Percentiles rank a stretch among this genome's conserved stretches.
Conservation (phyloP, 2,113 vertebrate genomes). For the Cervus canadensis region DNA sequence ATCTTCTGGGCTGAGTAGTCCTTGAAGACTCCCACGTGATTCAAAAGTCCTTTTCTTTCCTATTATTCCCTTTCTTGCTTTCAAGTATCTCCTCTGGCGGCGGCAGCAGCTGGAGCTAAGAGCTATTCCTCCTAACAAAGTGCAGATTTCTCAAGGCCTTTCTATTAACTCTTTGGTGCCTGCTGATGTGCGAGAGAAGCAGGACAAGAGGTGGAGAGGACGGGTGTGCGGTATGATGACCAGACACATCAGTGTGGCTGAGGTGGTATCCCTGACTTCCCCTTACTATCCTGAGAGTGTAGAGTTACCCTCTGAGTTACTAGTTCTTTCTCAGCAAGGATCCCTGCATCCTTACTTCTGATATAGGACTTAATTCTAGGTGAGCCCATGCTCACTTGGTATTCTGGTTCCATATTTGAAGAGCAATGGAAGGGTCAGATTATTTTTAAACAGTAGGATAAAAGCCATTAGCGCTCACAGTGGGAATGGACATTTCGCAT, state of each 20-base stretch:
- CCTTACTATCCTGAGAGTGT: neutral
- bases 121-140: constrained; percentile 27
- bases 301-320: neutral
- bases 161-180: constrained; percentile 22
- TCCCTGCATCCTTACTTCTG: neutral
- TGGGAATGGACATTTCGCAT: neutral
- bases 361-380: neutral
- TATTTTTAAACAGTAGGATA: neutral
- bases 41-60: constrained; percentile 40
- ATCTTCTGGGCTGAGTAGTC: constrained; percentile 35
- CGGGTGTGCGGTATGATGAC: rapidly evolving
- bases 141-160: constrained; percentile 35
- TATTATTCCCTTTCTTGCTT: constrained; percentile 38
- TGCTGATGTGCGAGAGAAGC: neutral
- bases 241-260: no score
- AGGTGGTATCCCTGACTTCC: neutral
- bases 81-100: constrained; percentile 35
- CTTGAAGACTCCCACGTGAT: constrained; percentile 17
- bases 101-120: constrained; percentile 28
- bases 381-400: neutral
- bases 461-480: neutral
- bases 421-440: neutral
- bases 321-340: neutral
- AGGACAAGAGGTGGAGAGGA: neutral
- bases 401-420: neutral